Base-by-base conservation (phyloP, 2,797 vertebrate genomes). In the Rousettus madagascariensis region DNA sequence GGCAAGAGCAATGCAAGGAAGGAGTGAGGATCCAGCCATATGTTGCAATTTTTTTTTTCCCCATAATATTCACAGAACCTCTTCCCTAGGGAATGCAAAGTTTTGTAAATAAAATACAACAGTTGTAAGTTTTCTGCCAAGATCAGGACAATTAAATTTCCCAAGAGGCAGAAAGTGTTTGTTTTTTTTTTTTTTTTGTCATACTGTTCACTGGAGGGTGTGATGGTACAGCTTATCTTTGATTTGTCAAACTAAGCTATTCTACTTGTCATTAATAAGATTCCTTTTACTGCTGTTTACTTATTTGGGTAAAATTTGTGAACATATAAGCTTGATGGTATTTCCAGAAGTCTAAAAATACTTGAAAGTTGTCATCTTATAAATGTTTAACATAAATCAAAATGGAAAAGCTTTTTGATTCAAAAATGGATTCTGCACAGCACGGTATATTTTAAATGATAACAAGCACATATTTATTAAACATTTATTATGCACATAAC, bases 61-160 rank as follows among this genome's bases (percentile, higher is more conserved):
- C 36, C 26, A 0, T 59, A 20, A 46, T 93, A 77, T 86, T 92
- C 87, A 46, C 30, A 63, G 84, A 94, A 66, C 78, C 74, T 95
- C 90, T 92, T 86, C 95, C 90, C 68, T 94, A 55, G 77, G 61
- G 80, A 93, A 94, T 75, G 51, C 59, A 83, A 78, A 91, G 74
- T 83, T 96, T 90, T 97, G n/a, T 92, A 96, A 96, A 90, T 93
- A 96, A 95, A 93, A 84, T 83, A 55, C 55, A 83, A 20, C 55
- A 90, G 68, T 84, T 90, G 4, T 78, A 79, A 38, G 24, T 69
- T 91, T 75, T 72, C 80, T 87, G 61, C 86, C 72, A 95, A 92
- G 63, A 95, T 90, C 36, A 79, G 86, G 57, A 94, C 82, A 96
- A 59, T 93, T 94, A 95, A n/a, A 92, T 93, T 95, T 88, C 96